A percentile compares a stretch with the other conserved stretches of the same genome.
Conservation (phyloP, 2,113 vertebrate genomes). For the Tricholaema leucomelas region DNA sequence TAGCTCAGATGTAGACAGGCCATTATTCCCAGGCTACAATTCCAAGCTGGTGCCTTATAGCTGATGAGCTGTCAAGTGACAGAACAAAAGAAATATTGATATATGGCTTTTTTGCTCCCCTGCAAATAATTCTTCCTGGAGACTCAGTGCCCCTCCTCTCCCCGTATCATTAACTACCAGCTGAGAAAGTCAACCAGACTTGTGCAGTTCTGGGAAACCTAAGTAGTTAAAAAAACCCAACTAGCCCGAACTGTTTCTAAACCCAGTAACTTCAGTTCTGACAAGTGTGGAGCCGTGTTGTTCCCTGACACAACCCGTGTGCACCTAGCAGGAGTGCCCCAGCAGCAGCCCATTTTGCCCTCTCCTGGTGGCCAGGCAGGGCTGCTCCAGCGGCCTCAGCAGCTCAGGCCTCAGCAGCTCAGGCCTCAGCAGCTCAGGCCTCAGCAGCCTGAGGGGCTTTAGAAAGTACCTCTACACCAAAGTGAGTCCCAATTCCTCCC, state of each 20-base stretch:
- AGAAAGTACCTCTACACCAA: not conserved
- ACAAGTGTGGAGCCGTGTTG: not conserved
- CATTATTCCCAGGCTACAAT: not conserved
- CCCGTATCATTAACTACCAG: not conserved
- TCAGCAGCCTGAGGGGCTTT: not conserved
- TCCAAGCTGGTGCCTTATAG: not conserved
- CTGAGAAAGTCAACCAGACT: not conserved
- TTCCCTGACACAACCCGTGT: rapidly evolving
- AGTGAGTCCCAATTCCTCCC: not conserved
- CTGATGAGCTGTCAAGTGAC: not conserved
- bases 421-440: too few relatives aligned
- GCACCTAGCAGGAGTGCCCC: rapidly evolving
- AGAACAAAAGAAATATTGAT: not conserved
- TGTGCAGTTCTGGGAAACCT: not conserved
- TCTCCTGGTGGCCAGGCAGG: not conserved
- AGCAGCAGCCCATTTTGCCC: not conserved
- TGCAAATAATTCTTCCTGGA: not conserved
- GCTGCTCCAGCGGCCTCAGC: not conserved
- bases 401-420: too few relatives aligned
- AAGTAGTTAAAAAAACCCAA: not conserved
- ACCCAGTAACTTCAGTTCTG: not conserved
- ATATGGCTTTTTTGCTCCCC: not conserved
- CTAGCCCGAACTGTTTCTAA: not conserved
- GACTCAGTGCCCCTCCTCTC: not conserved
- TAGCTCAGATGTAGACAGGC: not conserved